phyloP scores from a whole-genome alignment of 2,888 invertebrate species.

The Latheticus oryzae region DNA sequence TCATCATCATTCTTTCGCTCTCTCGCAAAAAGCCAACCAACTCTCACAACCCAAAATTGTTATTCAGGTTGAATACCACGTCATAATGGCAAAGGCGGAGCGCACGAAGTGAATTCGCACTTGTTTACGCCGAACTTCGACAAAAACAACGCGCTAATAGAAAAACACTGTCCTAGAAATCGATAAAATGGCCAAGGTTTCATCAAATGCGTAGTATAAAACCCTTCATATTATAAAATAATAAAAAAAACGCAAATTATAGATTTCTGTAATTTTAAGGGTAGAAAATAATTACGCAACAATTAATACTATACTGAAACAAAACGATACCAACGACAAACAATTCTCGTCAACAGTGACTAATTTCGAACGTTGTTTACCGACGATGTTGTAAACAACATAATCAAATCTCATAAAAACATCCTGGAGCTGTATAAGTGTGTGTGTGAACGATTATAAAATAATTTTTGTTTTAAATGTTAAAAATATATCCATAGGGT shows the following conservation, averaged over 20 bases:
- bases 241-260: too few species aligned
- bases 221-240: too few species aligned
- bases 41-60: constrained; percentile 13
- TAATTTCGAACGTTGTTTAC: constrained; percentile 44
- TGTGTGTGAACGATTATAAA: constrained; percentile 16
- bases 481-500: too few species aligned
- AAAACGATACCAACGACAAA: constrained; percentile 37
- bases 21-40: too few species aligned
- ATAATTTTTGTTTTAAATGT: too few species aligned
- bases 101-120: constrained; percentile 30
- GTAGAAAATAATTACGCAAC: constrained; percentile 11
- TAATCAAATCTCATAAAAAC: constrained; percentile 44
- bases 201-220: constrained; percentile 14
- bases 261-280: too few species aligned
- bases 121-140: constrained; percentile 30
- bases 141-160: constrained; percentile 36
- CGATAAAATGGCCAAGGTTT: constrained; percentile 34
- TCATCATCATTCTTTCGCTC: too few species aligned
- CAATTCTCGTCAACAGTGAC: constrained; percentile 39
- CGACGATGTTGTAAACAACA: constrained; percentile 41
- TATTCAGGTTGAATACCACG: constrained; percentile 32
- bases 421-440: constrained; percentile 37
- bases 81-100: constrained; percentile 28
- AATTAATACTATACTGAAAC: constrained; percentile 32
- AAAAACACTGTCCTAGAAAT: constrained; percentile 34